Evolutionary conservation across 2,797 vertebrate genomes (phyloP), one percentile per base, ranked within the genome.

Genomic region (Simalia tracyae): DNA sequence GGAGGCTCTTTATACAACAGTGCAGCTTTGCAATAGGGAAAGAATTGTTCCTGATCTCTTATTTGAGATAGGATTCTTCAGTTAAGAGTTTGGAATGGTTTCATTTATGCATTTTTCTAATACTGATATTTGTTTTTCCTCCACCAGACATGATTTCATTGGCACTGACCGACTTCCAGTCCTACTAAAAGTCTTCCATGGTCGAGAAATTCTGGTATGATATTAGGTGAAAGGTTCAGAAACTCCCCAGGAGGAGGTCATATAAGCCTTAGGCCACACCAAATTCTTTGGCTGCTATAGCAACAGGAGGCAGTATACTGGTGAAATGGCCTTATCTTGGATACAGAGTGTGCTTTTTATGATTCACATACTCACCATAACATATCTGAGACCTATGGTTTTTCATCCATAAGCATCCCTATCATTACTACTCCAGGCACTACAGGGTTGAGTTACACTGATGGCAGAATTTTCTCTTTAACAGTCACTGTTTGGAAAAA

Each of bases 151-250:
- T 94, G 92, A 98, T 87, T 98, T 98, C 81, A 15, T 94, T 24
- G 98, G 98, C 92, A 98, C 96, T 0, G 96, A 99, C 95, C 97
- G 94, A 1, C 97, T 99, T 86, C 98, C 98, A 1, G 98, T 99
- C n/a, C 96, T 99, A 60, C 97, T 99, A 95, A 99, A 99, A 97
- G 96, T 99, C 92, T 98, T 98, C 81, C 96, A 98, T 46, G 98
- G 99, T 92, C 98, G 98, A 96, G 98, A 99, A 97, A 98, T 99
- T 95, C 96, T 98, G 98, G 99, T 99, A 97, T 98, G 98, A 64
- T 28, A 68, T 85, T 88, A 61, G 31, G 28, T 89, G 11, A 76
- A 66, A 89, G 24, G 54, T 60, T 89, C 61, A 89, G 26, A 28
- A 68, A 57, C 15, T 59, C 60, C 10, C 60, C n/a, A 84, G n/a